These are phyloP conservation scores for Drosophila pachea DNA, from an alignment of 1,140 invertebrate species.

Conservation along the genomic window DNA sequence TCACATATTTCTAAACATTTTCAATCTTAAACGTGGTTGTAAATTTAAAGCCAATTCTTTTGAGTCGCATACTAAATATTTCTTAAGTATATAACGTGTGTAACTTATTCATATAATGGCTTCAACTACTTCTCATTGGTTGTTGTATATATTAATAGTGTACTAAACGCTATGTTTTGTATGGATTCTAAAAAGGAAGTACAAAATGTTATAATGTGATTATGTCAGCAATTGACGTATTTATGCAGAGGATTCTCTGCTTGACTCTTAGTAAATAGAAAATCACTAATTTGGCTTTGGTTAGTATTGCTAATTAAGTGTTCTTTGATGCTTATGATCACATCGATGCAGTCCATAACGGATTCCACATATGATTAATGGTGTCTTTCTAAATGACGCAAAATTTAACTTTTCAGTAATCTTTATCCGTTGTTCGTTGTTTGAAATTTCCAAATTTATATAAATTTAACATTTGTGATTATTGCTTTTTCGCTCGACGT, in stretches of 20 bases:
- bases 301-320: conserved; percentile 65
- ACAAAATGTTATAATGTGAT: conserved; percentile 64
- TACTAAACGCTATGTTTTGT: conserved; percentile 51
- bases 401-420: conserved; percentile 32
- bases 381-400: conserved; percentile 1
- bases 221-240: conserved; percentile 72
- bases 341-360: conserved; percentile 68
- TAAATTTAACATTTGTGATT: conserved; percentile 28
- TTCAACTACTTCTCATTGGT: conserved; percentile 21
- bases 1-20: conserved; percentile 47
- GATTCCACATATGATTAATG: conserved; percentile 21
- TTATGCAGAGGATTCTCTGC: conserved; percentile 32
- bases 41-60: conserved; percentile 69
- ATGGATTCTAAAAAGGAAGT: conserved; percentile 66
- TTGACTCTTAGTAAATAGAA: conserved; percentile 57
- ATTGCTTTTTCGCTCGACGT: conserved; percentile 78
- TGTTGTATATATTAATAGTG: conserved; percentile 42
- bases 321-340: conserved; percentile 61
- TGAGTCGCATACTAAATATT: conserved; percentile 52
- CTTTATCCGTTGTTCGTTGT: conserved; percentile 11
- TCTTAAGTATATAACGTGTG: conserved; percentile 38
- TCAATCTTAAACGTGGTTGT: conserved; percentile 50
- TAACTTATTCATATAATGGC: conserved; percentile 27
- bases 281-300: conserved; percentile 73
- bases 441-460: background rate